Conservation (phyloP, 92 coral and sea anemone species). For the Galaxea fascicularis region DNA sequence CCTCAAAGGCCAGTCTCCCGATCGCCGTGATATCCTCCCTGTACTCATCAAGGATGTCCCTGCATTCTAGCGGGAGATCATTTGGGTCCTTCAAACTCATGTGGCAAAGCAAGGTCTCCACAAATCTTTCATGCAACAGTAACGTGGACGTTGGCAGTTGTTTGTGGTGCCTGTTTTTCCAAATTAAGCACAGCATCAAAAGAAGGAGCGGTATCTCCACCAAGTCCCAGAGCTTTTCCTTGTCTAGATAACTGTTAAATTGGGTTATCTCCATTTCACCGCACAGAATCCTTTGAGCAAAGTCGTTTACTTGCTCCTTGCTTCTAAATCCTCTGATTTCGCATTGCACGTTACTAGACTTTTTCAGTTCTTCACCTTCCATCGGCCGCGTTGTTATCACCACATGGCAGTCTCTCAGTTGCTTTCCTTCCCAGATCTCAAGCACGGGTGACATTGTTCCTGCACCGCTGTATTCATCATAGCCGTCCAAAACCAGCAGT, state of each 20-base stretch:
- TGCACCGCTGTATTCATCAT: not conserved
- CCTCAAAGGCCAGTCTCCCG: constrained; percentile 24
- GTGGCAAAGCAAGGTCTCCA: constrained; percentile 8
- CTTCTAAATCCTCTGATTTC: not conserved
- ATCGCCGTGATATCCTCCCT: not conserved
- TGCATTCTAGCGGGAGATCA: not conserved
- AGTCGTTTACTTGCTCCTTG: constrained; percentile 13
- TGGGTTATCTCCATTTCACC: not conserved
- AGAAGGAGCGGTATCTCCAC: constrained; percentile 27
- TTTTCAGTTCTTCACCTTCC: constrained; percentile 1
- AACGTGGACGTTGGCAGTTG: constrained; percentile 7
- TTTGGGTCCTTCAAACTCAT: not conserved
- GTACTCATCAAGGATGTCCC: not conserved
- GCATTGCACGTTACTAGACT: constrained; percentile 5
- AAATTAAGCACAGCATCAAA: constrained; percentile 28
- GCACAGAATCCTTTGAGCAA: not conserved
- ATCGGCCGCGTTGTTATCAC: not conserved
- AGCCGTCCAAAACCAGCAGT: constrained; percentile 9
- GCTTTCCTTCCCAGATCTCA: constrained; percentile 5
- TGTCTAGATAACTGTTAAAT: not conserved
- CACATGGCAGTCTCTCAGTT: constrained; percentile 16
- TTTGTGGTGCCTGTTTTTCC: constrained; percentile 16
- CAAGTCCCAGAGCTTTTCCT: constrained; percentile 1
- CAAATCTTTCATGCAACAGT: constrained; percentile 19
- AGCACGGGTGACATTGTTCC: not conserved